phyloP scores from a whole-genome alignment of 2,113 vertebrate species.

The Atrichornis clamosus region DNA sequence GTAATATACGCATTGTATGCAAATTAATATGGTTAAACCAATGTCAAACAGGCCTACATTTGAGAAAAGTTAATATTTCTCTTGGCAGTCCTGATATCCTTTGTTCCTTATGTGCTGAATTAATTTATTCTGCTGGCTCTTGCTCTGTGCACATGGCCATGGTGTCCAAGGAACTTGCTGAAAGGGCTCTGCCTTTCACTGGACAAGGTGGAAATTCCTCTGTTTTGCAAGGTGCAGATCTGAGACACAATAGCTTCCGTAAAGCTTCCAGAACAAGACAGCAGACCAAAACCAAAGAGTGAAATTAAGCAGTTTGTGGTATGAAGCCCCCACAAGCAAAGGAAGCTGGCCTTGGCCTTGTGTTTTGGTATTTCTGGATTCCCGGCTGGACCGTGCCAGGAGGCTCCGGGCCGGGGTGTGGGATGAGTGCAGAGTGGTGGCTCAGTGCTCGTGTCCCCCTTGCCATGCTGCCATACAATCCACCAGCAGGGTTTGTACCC shows the following conservation, averaged over 20 bases:
- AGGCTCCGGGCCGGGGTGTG: fast-evolving
- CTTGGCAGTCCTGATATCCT: not conserved
- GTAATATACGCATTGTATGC: constrained; percentile 11
- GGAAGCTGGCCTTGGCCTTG: fast-evolving
- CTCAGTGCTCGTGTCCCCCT: fast-evolving
- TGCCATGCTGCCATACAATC: fast-evolving
- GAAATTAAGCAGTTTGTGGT: not conserved
- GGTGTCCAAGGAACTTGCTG: not conserved
- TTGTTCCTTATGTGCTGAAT: constrained; percentile 17
- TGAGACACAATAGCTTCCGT: not conserved
- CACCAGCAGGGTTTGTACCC: not conserved
- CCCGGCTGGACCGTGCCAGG: fast-evolving
- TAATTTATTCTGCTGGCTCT: not conserved
- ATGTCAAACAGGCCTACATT: not conserved
- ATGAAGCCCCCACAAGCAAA: not conserved
- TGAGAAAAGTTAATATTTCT: constrained; percentile 18
- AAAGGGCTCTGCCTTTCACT: not conserved
- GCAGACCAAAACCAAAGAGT: not conserved
- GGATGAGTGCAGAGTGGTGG: not conserved
- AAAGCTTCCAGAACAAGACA: not conserved
- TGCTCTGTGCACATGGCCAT: not conserved
- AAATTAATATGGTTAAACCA: not conserved
- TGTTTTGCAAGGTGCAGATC: not conserved
- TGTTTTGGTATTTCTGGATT: not conserved
- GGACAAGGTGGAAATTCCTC: not conserved